phyloP scores from a whole-genome alignment of 1,140 invertebrate species.

The Chironomus tepperi region DNA sequence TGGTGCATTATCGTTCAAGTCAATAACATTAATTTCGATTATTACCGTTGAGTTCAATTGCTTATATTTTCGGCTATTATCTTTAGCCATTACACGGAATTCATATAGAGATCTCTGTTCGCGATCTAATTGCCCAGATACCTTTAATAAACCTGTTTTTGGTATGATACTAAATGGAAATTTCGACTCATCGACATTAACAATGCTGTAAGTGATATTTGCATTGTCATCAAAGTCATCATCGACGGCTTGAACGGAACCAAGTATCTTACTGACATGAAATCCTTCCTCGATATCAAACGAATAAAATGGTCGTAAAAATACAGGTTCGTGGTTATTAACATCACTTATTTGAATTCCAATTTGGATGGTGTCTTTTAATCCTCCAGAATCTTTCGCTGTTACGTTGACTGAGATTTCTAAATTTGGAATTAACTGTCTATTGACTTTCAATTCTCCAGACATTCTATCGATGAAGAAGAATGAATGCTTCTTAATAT shows the following conservation, averaged over 20 bases:
- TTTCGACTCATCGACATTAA: slow-evolving; percentile 44
- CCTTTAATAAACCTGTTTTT: slow-evolving; percentile 62
- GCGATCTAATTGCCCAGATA: slow-evolving; percentile 68
- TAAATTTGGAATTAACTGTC: slow-evolving; percentile 62
- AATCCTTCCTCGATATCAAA: slow-evolving; percentile 74
- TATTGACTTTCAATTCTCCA: slow-evolving; percentile 67
- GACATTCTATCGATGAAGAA: slow-evolving; percentile 63
- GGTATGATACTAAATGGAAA: slow-evolving; percentile 66
- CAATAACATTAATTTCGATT: slow-evolving; percentile 68
- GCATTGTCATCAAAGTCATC: slow-evolving; percentile 66
- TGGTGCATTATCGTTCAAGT: slow-evolving; percentile 70
- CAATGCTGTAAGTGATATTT: slow-evolving; percentile 62
- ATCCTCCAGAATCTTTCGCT: slow-evolving; percentile 63
- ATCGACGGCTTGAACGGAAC: slow-evolving; percentile 66
- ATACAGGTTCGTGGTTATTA: slow-evolving; percentile 78
- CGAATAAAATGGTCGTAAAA: slow-evolving; percentile 70
- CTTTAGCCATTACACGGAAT: slow-evolving; percentile 64
- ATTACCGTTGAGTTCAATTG: slow-evolving; percentile 59
- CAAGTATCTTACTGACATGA: slow-evolving; percentile 59
- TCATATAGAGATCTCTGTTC: slow-evolving; percentile 62
- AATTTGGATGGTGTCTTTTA: slow-evolving; percentile 59
- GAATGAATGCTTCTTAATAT: slow-evolving; percentile 48
- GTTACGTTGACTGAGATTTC: slow-evolving; percentile 69
- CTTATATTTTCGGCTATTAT: slow-evolving; percentile 53
- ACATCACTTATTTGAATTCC: slow-evolving; percentile 63